Evolutionary conservation across 2,888 invertebrate genomes (phyloP), one percentile per base, ranked within the genome.

Genomic region (Poecilobothrus nobilitatus): DNA sequence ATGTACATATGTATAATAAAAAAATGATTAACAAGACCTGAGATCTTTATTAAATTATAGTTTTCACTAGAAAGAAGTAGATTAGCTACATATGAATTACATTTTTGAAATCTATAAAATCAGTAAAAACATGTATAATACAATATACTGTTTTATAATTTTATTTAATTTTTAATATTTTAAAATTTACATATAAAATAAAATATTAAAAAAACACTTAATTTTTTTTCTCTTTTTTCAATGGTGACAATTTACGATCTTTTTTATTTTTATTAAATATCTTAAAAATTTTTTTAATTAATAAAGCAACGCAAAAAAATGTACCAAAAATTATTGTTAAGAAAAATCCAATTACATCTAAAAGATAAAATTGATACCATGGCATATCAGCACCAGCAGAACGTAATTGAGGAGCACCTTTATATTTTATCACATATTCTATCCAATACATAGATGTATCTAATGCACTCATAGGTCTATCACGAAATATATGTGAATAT

Each of bases 401-500:
- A 12, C 79, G 76, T 70, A 83, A 73, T 66, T 83, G 82, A 0
- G 74, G 69, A 0, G 82, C 83, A 2, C 83, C 83, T 65, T 79
- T 78, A 70, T 83, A 79, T 0, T 81, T 74, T 9, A 82, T 78
- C 15, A 82, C 79, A 70, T 83, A 83, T 67, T 83, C 83, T 53
- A 82, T 78, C 83, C 83, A 83, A 72, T 79, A 83, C 71, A 81
- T 75, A n/a, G 83, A 81, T 3, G 74, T 79, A 9, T 80, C 79
- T 9, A 81, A 75, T 0, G 83, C 75, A 20, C 71, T 70, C 70
- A 77, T 68, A 0, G 79, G 80, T 44, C 82, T 79, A 73, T 83
- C 83, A 12, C 76, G 78, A 67, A 82, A 83, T 70, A 81, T 77
- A 53, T 70, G 65, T 0, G 83, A 82, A 4, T 78, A 70, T n/a